These are phyloP conservation scores for Pterocles orientalis DNA, from an alignment of 2,113 vertebrate genomes.

Conservation along the genomic window DNA sequence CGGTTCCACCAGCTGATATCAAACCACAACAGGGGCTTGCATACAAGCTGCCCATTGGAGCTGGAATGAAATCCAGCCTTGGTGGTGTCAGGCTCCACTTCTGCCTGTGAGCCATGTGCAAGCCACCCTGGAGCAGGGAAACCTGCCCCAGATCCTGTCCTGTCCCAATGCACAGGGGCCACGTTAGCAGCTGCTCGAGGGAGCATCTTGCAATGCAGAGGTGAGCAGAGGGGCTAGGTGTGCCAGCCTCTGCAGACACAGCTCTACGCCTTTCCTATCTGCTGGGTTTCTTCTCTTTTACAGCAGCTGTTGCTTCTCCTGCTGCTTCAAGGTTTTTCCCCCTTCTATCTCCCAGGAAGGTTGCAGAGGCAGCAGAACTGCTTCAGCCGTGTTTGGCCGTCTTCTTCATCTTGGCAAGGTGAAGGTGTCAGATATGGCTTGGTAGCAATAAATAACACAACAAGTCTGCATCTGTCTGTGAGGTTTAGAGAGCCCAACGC, in stretches of 20 bases:
- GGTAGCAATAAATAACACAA: not conserved
- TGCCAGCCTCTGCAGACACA: not conserved
- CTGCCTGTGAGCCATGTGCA: not conserved
- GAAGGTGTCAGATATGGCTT: not conserved
- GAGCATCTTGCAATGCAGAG: not conserved
- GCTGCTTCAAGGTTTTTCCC: accelerated
- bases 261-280: not conserved
- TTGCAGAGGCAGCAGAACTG: not conserved
- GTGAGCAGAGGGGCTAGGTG: not conserved
- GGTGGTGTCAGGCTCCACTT: accelerated
- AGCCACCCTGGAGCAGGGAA: not conserved
- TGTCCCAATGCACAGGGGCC: accelerated
- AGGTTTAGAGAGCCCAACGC: not conserved
- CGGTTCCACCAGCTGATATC: not conserved
- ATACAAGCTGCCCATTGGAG: not conserved
- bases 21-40: not conserved
- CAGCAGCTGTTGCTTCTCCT: not conserved
- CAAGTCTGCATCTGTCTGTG: not conserved
- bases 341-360: not conserved
- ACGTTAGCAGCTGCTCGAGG: not conserved
- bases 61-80: not conserved
- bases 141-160: not conserved
- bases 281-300: not conserved
- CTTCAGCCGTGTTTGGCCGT: not conserved
- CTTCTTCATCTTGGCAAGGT: not conserved